Evolutionary conservation across 2,888 invertebrate genomes (phyloP), one percentile per base, ranked within the genome.

Genomic region (Chymomyza procnemis): DNA sequence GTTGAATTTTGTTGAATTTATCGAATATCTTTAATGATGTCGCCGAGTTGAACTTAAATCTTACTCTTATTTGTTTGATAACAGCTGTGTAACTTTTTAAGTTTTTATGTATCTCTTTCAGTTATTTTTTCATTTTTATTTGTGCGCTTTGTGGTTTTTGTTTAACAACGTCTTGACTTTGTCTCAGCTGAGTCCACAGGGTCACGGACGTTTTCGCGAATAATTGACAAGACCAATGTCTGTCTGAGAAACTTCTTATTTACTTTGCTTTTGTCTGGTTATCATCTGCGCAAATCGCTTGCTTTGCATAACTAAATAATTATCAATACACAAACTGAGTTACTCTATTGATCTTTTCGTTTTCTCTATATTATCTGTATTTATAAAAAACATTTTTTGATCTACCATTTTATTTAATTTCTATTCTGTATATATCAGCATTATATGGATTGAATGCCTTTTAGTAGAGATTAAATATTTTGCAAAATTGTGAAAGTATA

Each of bases 191-290:
- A 65, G 86, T 84, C 84, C 85, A 84, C 78, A 83, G 86, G 86
- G 84, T 83, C 82, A 86, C 61, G 82, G 82, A 84, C 82, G 82
- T 84, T 86, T 84, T 78, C 69, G 80, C 80, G 76, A 79, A 86
- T 84, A 86, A 81, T 78, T 76, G 81, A 79, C 77, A 80, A 68
- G 48, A 57, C 58, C 62, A 48, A 52, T n/a, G n/a, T n/a, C 64
- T 6, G 26, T 6, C 6, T 8, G 26, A 26, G 6, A 74, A 61
- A 61, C 66, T 46, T 46, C 46, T 54, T 30, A 62, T 16, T 54
- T 46, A 30, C 48, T 70, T 34, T 63, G 50, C 14, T 69, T 54
- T 59, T 61, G 61, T 67, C 62, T 26, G 50, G 47, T 16, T 59
- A 19, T 48, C 18, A 18, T 56, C 64, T 68, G 69, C 14, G 18